These are phyloP conservation scores for Drosophila erecta DNA, from an alignment of 1,140 invertebrate genomes.

Conservation along the genomic window DNA sequence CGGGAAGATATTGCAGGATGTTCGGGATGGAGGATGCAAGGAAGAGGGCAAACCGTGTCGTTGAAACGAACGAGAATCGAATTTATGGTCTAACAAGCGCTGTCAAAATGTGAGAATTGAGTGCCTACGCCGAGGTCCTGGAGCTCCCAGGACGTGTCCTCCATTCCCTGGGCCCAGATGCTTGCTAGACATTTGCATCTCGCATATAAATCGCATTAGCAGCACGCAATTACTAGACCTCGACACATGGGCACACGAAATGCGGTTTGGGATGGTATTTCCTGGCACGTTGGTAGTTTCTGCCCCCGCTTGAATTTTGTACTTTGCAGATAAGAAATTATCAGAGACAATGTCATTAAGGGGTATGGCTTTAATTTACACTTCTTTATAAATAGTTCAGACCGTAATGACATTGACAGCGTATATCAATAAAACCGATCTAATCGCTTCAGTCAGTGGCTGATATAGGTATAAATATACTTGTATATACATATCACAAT, in stretches of 20 bases:
- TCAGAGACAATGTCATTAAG: constrained; percentile 24
- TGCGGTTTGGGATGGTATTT: not conserved
- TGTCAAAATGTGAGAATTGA: constrained; percentile 80
- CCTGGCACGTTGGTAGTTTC: constrained; percentile 3
- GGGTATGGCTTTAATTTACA: constrained; percentile 40
- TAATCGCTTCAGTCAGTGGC: constrained; percentile 29
- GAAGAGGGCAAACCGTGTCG: constrained; percentile 42
- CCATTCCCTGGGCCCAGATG: constrained; percentile 24
- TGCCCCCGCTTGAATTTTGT: constrained; percentile 11
- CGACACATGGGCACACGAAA: constrained; percentile 36
- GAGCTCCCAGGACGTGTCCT: constrained; percentile 5
- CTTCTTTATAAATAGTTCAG: constrained; percentile 43
- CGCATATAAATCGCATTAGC: constrained; percentile 81
- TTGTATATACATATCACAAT: constrained; percentile 43
- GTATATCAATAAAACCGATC: constrained; percentile 49
- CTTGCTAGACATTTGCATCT: constrained; percentile 67
- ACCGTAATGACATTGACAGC: constrained; percentile 24
- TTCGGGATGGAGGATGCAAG: not conserved
- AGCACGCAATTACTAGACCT: constrained; percentile 64
- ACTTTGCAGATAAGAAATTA: constrained; percentile 57
- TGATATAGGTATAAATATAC: not conserved
- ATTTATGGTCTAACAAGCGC: constrained; percentile 77
- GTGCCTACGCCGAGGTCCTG: constrained; percentile 43
- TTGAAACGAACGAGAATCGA: constrained; percentile 68
- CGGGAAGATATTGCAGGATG: constrained; percentile 40